Percentiles rank a stretch among this genome's conserved stretches.
Conservation (phyloP, 2,113 vertebrate species). For the Carettochelys insculpta region DNA sequence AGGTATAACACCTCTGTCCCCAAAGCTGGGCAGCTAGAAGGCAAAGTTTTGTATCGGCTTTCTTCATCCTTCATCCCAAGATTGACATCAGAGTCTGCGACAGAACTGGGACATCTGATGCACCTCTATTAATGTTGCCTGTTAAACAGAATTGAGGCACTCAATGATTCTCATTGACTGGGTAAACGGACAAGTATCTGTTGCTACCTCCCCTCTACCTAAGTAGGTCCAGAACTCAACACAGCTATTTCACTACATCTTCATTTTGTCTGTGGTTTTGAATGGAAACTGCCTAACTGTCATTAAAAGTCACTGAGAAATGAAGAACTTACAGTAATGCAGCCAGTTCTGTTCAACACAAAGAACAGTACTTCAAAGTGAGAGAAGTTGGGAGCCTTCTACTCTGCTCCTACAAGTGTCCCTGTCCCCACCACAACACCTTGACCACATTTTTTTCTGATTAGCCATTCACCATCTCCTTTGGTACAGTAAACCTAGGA, state of each 20-base stretch:
- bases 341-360: background rate
- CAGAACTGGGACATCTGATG: background rate
- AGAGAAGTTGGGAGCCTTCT: background rate
- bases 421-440: background rate
- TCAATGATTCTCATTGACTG: background rate
- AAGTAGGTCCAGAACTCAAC: background rate
- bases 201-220: background rate
- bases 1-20: background rate
- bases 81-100: background rate
- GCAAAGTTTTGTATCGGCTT: background rate
- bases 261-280: background rate
- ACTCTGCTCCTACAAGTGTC: background rate
- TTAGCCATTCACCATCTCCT: constrained; percentile 13
- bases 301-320: constrained; percentile 6
- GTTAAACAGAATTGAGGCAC: background rate
- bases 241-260: background rate
- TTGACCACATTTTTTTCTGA: background rate
- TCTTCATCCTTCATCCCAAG: background rate
- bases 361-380: background rate
- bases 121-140: background rate
- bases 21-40: background rate
- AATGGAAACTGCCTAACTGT: constrained; percentile 28
- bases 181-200: background rate
- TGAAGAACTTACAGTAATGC: background rate
- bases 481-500: constrained; percentile 33